Base-by-base conservation (phyloP, 2,888 invertebrate genomes). In the Drosophila formosana region DNA sequence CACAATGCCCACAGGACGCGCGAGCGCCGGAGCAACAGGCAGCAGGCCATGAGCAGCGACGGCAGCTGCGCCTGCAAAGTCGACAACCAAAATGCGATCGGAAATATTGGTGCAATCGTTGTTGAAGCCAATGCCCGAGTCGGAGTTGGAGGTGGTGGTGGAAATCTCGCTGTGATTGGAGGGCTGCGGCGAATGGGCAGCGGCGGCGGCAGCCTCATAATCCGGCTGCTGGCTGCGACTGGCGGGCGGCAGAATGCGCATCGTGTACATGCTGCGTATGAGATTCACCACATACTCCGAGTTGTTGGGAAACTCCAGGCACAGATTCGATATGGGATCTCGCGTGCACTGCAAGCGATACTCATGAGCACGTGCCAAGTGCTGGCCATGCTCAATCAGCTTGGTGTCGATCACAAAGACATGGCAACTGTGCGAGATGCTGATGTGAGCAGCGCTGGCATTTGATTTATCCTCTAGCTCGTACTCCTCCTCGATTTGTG, bases 381-480 rank as follows among this genome's bases (percentile, higher is more conserved):
- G 98, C 46, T 95, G 94, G 30, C 94, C 94, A 90, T 99, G 98
- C 66, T 96, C 96, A 3, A 95, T 95, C 81, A 97, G 93, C 91
- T 97, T 96, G 0, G 97, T 95, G 90, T 98, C 98, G 7, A 98
- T 96, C 67, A 97, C 97, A 91, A 99, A 99, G 0, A 98, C 97
- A 92, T 99, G 98, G 89, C 98, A 98, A 57, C 98, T 97, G 90
- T 97, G 97, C 0, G 97, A 97, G 18, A 95, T 94, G 74, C 94
- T 94, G 8, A 95, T 88, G 67, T 89, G 85, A n/a, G 81, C 85
- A 1, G 71, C 70, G 1, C 53, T 71, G 8, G 58, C 73, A 46
- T 72, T 72, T 4, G 65, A 50, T 4, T 74, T 72, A 3, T 76
- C 76, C 55, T 78, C 73, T 34, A 73, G 5, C 23, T 91, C 91